These are phyloP conservation scores for Pammene fasciana DNA, from an alignment of 2,888 invertebrate genomes.

Conservation along the genomic window DNA sequence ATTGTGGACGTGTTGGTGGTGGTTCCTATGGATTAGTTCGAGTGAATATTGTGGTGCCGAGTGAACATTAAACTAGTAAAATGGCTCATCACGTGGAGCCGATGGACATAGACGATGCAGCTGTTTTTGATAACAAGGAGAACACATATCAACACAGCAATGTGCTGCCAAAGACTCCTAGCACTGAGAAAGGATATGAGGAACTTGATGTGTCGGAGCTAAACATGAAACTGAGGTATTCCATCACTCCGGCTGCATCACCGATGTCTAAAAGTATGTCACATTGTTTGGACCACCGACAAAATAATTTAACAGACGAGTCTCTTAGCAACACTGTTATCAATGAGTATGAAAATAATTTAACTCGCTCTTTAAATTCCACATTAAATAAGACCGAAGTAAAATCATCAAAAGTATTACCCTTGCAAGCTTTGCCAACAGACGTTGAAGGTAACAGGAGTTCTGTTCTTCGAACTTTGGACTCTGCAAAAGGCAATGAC, in stretches of 20 bases:
- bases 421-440: constrained; percentile 61
- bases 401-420: constrained; percentile 62
- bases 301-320: constrained; percentile 54
- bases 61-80: constrained; percentile 45
- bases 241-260: constrained; percentile 70
- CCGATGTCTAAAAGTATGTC: constrained; percentile 76
- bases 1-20: constrained; percentile 39
- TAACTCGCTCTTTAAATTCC: constrained; percentile 69
- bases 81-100: constrained; percentile 74
- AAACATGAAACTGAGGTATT: constrained; percentile 76
- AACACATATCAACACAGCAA: constrained; percentile 70
- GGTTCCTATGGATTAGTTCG: constrained; percentile 35
- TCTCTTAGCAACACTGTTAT: constrained; percentile 49
- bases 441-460: constrained; percentile 60
- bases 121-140: constrained; percentile 77
- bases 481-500: constrained; percentile 51
- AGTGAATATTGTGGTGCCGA: constrained; percentile 38
- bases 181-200: constrained; percentile 75
- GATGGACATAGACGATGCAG: constrained; percentile 71
- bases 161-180: constrained; percentile 61
- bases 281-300: constrained; percentile 58
- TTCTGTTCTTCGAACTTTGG: constrained; percentile 56
- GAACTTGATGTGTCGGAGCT: constrained; percentile 75
- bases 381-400: constrained; percentile 60
- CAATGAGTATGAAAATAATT: constrained; percentile 56